Evolutionary conservation across 2,797 vertebrate genomes (phyloP), one percentile per base, ranked within the genome.

Genomic region (Siniperca undulata): DNA sequence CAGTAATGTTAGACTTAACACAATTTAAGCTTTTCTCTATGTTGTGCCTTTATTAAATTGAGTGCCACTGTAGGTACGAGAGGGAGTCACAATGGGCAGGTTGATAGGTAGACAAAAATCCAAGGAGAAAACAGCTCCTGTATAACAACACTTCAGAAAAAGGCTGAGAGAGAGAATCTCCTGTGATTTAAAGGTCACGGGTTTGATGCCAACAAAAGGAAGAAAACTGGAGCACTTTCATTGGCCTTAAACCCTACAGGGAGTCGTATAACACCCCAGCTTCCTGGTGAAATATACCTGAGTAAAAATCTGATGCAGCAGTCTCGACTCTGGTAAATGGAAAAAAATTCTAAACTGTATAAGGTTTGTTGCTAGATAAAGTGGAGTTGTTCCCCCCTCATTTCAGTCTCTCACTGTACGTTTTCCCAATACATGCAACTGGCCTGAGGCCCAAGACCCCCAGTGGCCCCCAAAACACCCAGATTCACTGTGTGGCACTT

Each of bases 151-250:
- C 73, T 73, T 70, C 80, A 61, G 36, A 81, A 89, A 81, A 83
- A 70, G 79, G 79, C 67, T 81, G 80, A 78, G 40, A 77, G 40
- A 77, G 64, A 80, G 64, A 71, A 64, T 91, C 88, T 87, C 86
- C 64, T 70, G 84, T 75, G 90, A 88, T 89, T 93, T 86, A 83
- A 92, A 93, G 91, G 91, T 91, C 89, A 87, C 27, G 40, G 60
- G 74, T 92, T 84, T 88, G 87, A 91, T 82, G 89, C 65, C 70
- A 81, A 71, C 78, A 83, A 87, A 89, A 81, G 80, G 70, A 81
- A 85, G 83, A 87, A 88, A 91, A 92, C 69, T 46, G 61, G 74
- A 83, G 78, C 34, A 71, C 71, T 87, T 88, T 88, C 44, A 78
- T 72, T 80, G 80, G 64, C 64, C 56, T 78, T 79, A 82, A 86